Conservation (phyloP, 2,113 vertebrate species). For the Seriola dumerili region DNA sequence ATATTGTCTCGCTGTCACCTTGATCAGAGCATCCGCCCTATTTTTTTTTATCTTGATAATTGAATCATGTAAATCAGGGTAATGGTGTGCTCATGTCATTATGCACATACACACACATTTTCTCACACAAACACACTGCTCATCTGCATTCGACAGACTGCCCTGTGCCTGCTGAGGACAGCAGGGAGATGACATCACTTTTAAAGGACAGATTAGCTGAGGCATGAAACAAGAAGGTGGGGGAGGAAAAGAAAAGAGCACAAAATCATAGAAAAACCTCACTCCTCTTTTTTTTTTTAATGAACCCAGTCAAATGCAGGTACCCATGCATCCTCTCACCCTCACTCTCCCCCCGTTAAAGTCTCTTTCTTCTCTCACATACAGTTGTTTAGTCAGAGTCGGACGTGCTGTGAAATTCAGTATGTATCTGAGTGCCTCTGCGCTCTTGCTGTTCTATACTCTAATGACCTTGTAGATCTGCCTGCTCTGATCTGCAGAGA, state of each 20-base stretch:
- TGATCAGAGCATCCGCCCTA: slow-evolving; percentile 40
- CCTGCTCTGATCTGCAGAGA: slow-evolving; percentile 72
- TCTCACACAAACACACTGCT: slow-evolving; percentile 42
- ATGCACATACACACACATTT: slow-evolving; percentile 1
- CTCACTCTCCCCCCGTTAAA: not conserved
- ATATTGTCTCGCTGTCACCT: slow-evolving; percentile 42
- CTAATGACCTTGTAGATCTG: slow-evolving; percentile 78
- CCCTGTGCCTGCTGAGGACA: slow-evolving; percentile 59
- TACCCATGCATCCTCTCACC: not conserved
- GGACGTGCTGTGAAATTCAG: slow-evolving; percentile 49
- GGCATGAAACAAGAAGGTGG: slow-evolving; percentile 30
- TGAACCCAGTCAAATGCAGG: slow-evolving; percentile 14
- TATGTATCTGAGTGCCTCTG: slow-evolving; percentile 54
- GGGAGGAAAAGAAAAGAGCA: slow-evolving; percentile 28
- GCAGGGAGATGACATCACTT: slow-evolving; percentile 75
- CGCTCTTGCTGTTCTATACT: slow-evolving; percentile 55
- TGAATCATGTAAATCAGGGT: slow-evolving; percentile 64
- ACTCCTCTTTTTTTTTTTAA: not conserved
- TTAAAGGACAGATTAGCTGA: slow-evolving; percentile 66
- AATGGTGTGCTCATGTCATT: slow-evolving; percentile 16
- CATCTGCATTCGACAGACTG: slow-evolving; percentile 73
- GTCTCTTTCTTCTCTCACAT: slow-evolving; percentile 23
- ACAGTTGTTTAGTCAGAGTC: slow-evolving; percentile 23
- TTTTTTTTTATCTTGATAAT: slow-evolving; percentile 42
- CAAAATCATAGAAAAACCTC: not conserved